Percentiles rank a stretch among this genome's conserved stretches.
Evolutionary conservation across 2,797 vertebrate species (phyloP).

Genomic region (Brachyalestes nurse): DNA sequence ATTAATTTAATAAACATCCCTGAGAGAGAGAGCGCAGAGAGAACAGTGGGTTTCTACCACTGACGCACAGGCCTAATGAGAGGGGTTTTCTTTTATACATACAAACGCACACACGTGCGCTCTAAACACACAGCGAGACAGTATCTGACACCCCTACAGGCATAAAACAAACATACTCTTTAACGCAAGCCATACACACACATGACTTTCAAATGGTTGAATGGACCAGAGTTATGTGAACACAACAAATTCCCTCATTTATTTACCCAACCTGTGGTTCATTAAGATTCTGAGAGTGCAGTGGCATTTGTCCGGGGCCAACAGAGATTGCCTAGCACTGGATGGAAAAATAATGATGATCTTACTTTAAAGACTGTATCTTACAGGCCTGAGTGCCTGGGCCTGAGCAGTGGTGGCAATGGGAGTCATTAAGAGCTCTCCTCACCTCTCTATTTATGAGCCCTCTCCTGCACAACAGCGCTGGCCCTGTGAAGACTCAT

Average conservation of each 20-base stretch:
- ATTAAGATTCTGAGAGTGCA: slow-evolving; percentile 66
- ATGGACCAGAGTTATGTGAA: slow-evolving; percentile 27
- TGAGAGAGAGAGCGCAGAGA: slow-evolving; percentile 67
- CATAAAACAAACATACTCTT: slow-evolving; percentile 6
- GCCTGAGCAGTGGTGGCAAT: slow-evolving; percentile 62
- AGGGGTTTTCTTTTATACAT: slow-evolving; percentile 54
- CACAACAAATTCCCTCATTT: slow-evolving; percentile 52
- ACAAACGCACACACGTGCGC: slow-evolving; percentile 35
- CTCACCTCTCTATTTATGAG: slow-evolving; percentile 67
- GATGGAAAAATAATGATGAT: slow-evolving; percentile 77
- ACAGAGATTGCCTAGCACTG: slow-evolving; percentile 65
- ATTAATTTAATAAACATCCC: slow-evolving; percentile 86
- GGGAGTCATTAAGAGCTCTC: slow-evolving; percentile 74
- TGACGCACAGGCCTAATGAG: slow-evolving; percentile 71
- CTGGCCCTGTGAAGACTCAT: slow-evolving; percentile 58
- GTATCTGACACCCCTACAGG: slow-evolving; percentile 15
- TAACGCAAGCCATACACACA: slow-evolving; percentile 11
- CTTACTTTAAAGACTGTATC: slow-evolving; percentile 67
- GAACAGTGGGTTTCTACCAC: slow-evolving; percentile 43
- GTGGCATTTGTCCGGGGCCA: slow-evolving; percentile 60
- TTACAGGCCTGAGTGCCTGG: slow-evolving; percentile 64
- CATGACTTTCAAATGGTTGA: background rate
- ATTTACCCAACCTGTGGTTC: slow-evolving; percentile 57
- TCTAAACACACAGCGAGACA: slow-evolving; percentile 37
- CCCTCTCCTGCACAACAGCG: slow-evolving; percentile 59